Conservation (phyloP, 2,888 invertebrate species). For the Teleiodes luculella region DNA sequence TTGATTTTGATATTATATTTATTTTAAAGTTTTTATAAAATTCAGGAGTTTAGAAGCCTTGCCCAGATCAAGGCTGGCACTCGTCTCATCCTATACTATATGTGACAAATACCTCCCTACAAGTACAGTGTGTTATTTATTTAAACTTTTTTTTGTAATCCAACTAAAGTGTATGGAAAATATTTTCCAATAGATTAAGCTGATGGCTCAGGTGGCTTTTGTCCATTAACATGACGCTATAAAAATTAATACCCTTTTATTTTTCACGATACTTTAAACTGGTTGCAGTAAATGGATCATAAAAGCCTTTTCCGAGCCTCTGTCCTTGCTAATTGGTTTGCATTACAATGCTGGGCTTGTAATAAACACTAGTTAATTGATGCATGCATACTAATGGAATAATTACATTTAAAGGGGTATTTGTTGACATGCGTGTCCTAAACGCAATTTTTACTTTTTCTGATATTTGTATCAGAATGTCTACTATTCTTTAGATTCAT, state of each 20-base stretch:
- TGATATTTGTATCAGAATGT: too few species aligned
- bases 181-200: conserved; percentile 6
- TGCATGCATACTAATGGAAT: neutral
- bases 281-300: conserved; percentile 56
- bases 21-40: too few species aligned
- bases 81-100: too few species aligned
- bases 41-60: too few species aligned
- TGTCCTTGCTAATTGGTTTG: conserved; percentile 8
- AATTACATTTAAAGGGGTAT: too few species aligned
- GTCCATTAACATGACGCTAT: conserved; percentile 60
- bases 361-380: conserved; percentile 3
- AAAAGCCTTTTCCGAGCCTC: conserved; percentile 43
- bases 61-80: too few species aligned
- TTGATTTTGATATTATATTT: too few species aligned
- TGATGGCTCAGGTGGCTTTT: conserved; percentile 3
- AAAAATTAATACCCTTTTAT: conserved; percentile 62
- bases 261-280: conserved; percentile 53
- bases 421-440: too few species aligned
- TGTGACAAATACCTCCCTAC: too few species aligned
- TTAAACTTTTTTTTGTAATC: conserved; percentile 33
- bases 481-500: too few species aligned
- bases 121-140: too few species aligned
- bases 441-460: too few species aligned
- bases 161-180: conserved; percentile 46
- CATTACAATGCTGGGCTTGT: neutral